These are phyloP conservation scores for Chorisops tibialis DNA, from an alignment of 2,888 invertebrate genomes.

Conservation along the genomic window DNA sequence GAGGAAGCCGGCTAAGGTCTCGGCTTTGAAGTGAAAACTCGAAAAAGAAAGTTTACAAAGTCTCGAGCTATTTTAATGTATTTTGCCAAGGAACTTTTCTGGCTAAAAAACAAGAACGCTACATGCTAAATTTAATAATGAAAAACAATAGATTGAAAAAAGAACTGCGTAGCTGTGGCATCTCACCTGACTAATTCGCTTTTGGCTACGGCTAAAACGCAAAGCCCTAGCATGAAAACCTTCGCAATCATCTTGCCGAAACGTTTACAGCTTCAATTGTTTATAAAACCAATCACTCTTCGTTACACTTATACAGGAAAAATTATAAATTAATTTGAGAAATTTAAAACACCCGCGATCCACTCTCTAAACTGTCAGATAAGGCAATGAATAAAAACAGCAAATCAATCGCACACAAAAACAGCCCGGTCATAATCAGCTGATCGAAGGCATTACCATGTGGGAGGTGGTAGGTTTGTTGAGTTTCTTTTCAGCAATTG, in stretches of 20 bases:
- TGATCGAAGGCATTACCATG: not conserved
- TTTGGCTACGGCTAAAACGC: not conserved
- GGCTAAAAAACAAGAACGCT: too few relatives aligned
- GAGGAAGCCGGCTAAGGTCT: too few relatives aligned
- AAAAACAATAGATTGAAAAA: not conserved
- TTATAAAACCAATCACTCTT: not conserved
- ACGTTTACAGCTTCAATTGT: not conserved
- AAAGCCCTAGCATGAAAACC: not conserved
- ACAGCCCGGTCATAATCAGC: conserved; percentile 7
- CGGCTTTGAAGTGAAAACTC: too few relatives aligned
- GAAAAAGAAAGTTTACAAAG: too few relatives aligned
- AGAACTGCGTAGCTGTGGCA: not conserved
- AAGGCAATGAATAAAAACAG: too few relatives aligned
- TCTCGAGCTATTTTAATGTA: too few relatives aligned
- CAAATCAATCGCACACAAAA: not conserved
- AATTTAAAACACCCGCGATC: not conserved
- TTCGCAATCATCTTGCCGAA: not conserved
- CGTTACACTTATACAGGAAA: not conserved
- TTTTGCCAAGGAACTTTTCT: too few relatives aligned
- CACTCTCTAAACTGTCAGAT: not conserved
- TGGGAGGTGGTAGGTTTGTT: too few relatives aligned
- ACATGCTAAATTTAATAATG: not conserved
- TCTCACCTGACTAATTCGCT: conserved; percentile 9
- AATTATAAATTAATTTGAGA: not conserved
- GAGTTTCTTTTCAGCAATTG: too few relatives aligned